Conservation (phyloP, 2,113 vertebrate species). For the Scolopax mira region DNA sequence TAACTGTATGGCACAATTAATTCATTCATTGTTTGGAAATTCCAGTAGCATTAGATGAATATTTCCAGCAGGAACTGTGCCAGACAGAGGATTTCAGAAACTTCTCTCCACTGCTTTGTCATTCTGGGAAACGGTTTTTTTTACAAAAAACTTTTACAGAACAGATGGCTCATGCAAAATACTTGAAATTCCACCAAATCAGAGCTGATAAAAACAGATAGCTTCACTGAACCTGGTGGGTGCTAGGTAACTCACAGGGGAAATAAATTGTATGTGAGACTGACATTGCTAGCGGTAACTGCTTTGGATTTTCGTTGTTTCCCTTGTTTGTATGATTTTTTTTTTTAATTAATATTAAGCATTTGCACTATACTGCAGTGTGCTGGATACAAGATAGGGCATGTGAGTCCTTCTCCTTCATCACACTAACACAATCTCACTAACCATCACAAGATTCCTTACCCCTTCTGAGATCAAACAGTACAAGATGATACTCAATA, state of each 20-base stretch:
- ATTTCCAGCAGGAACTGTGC: conserved; percentile 3
- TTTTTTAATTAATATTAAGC: not conserved
- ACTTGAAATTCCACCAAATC: conserved; percentile 7
- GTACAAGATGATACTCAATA: not conserved
- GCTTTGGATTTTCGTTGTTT: not conserved
- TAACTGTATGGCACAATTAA: not conserved
- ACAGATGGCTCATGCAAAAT: conserved; percentile 30
- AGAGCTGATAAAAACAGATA: not conserved
- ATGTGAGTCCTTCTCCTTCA: not conserved
- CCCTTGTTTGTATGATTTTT: not conserved
- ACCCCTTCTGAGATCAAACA: not conserved
- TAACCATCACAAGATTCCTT: not conserved
- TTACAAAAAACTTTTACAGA: not conserved
- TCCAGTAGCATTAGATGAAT: not conserved
- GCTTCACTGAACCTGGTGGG: not conserved
- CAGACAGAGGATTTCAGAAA: not conserved
- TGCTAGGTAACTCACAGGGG: not conserved
- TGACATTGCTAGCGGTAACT: not conserved
- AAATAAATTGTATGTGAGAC: not conserved
- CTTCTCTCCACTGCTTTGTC: not conserved
- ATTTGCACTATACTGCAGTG: not conserved
- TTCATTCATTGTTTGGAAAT: conserved; percentile 30
- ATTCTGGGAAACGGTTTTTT: not conserved
- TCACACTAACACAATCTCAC: not conserved
- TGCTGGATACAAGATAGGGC: not conserved